Percentiles rank a stretch among this genome's conserved stretches.
phyloP scores from a whole-genome alignment of 2,113 vertebrate species.

The Albula glossodonta region DNA sequence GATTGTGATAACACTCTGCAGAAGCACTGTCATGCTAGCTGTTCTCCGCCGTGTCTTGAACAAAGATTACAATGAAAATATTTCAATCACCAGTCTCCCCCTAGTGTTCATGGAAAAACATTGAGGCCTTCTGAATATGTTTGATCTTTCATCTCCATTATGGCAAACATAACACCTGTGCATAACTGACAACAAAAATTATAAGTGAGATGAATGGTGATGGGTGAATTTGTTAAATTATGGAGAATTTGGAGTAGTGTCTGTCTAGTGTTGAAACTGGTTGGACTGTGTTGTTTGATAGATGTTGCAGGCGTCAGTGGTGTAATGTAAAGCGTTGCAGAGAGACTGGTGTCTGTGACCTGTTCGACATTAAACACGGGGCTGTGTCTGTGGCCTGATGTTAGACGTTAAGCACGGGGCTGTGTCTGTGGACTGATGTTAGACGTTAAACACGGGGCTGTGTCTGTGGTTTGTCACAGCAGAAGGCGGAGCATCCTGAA shows the following conservation, averaged over 20 bases:
- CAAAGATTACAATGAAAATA: background rate
- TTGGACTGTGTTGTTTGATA: too few species aligned
- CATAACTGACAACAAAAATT: background rate
- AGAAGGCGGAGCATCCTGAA: conserved; percentile 87
- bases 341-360: too few species aligned
- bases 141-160: background rate
- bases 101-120: conserved; percentile 26
- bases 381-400: too few species aligned
- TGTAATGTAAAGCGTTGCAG: too few species aligned
- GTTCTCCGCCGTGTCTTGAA: background rate
- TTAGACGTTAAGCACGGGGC: too few species aligned
- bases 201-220: background rate
- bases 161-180: background rate
- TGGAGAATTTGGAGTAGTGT: too few species aligned
- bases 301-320: too few species aligned
- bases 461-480: background rate
- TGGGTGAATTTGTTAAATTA: too few species aligned
- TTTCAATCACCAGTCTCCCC: conserved; percentile 30
- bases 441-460: background rate
- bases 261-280: too few species aligned
- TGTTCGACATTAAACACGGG: too few species aligned
- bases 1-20: background rate
- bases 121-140: background rate
- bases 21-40: background rate
- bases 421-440: background rate